Evolutionary conservation across 2,888 invertebrate species (phyloP).

Genomic region (Morinoia aosen): DNA sequence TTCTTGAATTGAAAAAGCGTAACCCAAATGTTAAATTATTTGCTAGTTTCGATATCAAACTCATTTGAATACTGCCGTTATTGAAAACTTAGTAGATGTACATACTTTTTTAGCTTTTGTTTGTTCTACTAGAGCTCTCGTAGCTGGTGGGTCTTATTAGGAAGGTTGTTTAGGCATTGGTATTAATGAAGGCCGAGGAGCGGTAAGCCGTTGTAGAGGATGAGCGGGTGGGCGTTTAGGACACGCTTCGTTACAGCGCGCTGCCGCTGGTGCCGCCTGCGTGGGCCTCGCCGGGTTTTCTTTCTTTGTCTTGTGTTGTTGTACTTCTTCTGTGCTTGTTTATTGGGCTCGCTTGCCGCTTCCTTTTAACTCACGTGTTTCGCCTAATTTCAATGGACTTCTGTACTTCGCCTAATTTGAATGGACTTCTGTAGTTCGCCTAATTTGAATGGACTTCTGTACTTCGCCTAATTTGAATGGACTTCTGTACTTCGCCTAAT

Average conservation of each 20-base stretch:
- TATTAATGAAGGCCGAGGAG: conserved; percentile 1
- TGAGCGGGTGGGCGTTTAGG: not conserved
- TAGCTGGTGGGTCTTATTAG: not conserved
- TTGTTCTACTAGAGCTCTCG: not conserved
- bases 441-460: too few relatives aligned
- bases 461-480: too few relatives aligned
- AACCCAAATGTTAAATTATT: not conserved
- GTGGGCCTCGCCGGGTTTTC: not conserved
- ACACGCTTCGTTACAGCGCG: not conserved
- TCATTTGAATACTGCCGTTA: not conserved
- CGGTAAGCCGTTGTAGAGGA: not conserved
- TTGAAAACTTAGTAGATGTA: not conserved
- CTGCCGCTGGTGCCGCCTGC: not conserved
- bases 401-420: too few relatives aligned
- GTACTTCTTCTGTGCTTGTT: not conserved
- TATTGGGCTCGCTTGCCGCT: not conserved
- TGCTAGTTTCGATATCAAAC: not conserved
- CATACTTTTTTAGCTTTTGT: not conserved
- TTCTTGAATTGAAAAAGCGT: not conserved
- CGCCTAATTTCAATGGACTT: too few relatives aligned
- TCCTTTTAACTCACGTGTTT: not conserved
- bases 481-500: too few relatives aligned
- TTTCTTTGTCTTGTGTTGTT: not conserved
- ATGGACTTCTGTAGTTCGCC: too few relatives aligned
- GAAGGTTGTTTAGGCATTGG: not conserved